phyloP scores from a whole-genome alignment of 2,797 vertebrate genomes.

The Melanotaenia parkinsoni region DNA sequence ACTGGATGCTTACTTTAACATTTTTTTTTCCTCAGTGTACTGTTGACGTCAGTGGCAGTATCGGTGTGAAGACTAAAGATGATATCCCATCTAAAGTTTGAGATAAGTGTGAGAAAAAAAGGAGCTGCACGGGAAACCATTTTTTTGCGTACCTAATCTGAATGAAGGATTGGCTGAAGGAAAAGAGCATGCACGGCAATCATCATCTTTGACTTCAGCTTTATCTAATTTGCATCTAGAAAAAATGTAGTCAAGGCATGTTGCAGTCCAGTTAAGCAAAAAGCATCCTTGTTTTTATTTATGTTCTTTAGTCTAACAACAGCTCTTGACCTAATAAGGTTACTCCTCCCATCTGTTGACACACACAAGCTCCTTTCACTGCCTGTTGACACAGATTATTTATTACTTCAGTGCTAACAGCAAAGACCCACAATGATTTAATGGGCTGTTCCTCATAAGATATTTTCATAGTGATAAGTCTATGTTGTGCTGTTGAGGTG shows the following conservation, averaged over 20 bases:
- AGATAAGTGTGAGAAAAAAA: not conserved
- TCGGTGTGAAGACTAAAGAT: not conserved
- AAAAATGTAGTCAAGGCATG: not conserved
- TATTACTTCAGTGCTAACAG: slow-evolving; percentile 7
- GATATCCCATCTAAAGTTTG: not conserved
- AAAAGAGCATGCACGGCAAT: not conserved
- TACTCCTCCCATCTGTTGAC: slow-evolving; percentile 23
- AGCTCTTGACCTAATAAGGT: slow-evolving; percentile 1
- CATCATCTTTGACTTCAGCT: slow-evolving; percentile 3
- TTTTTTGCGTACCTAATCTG: not conserved
- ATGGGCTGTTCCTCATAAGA: not conserved
- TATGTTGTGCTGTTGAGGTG: not conserved
- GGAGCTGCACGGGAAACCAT: not conserved
- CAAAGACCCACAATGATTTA: slow-evolving; percentile 22
- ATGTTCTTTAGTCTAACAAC: slow-evolving; percentile 11
- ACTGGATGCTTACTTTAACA: slow-evolving; percentile 5
- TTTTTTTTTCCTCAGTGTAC: not conserved
- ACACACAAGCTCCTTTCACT: slow-evolving; percentile 5
- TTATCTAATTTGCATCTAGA: slow-evolving; percentile 1
- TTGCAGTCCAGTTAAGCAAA: not conserved
- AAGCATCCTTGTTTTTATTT: not conserved
- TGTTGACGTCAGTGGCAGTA: slow-evolving; percentile 2
- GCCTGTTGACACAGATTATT: slow-evolving; percentile 22
- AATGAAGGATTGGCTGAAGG: not conserved
- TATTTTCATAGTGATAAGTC: slow-evolving; percentile 53